phyloP scores from a whole-genome alignment of 2,113 vertebrate species.

The Calyptommatus sinebrachiatus region DNA sequence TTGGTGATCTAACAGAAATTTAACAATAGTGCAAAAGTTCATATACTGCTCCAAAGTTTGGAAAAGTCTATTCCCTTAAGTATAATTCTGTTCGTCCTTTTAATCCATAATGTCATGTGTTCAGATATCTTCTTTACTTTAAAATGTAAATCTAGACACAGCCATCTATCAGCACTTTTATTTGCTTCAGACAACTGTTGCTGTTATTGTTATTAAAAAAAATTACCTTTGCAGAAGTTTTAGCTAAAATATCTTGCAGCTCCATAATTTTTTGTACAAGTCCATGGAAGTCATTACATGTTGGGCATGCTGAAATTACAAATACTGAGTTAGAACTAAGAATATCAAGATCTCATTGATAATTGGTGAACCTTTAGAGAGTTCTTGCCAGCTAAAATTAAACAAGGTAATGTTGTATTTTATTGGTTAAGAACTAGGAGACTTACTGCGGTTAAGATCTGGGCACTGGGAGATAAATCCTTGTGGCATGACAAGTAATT shows the following conservation, averaged over 20 bases:
- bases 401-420: conserved; percentile 44
- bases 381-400: conserved; percentile 44
- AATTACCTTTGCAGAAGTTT: conserved; percentile 95
- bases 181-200: not conserved
- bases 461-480: conserved; percentile 97
- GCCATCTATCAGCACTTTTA: not conserved
- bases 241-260: conserved; percentile 94
- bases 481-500: conserved; percentile 96
- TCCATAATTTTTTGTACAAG: conserved; percentile 99
- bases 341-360: conserved; percentile 26
- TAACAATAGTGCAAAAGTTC: no score
- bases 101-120: no score
- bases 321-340: conserved; percentile 23
- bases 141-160: not conserved
- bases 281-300: conserved; percentile 97
- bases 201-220: no score
- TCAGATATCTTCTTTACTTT: not conserved
- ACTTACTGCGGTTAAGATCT: conserved; percentile 98
- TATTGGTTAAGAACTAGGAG: conserved; percentile 44
- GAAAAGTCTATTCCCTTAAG: no score
- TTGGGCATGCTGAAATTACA: conserved; percentile 88
- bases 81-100: no score
- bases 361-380: conserved; percentile 44
- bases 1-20: no score
- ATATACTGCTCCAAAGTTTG: no score